Percentiles rank a stretch among this genome's conserved stretches.
Evolutionary conservation across 2,797 vertebrate genomes (phyloP).

Genomic region (Luscinia megarhynchos): DNA sequence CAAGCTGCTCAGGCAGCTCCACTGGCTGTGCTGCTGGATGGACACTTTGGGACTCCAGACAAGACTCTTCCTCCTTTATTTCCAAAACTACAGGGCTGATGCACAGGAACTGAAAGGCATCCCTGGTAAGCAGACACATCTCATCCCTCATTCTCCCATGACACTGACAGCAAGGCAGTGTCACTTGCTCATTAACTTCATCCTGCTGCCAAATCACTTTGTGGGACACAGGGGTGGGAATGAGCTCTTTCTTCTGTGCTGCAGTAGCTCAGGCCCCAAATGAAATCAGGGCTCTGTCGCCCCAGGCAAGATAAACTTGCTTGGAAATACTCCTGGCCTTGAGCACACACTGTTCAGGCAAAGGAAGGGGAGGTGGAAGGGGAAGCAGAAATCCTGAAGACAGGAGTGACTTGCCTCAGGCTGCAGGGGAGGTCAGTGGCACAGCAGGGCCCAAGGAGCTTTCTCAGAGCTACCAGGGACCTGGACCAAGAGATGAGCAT

Average conservation of each 20-base stretch:
- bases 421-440: slow-evolving; percentile 31
- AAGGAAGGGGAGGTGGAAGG: slow-evolving; percentile 8
- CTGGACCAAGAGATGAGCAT: slow-evolving; percentile 7
- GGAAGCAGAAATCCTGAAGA: slow-evolving; percentile 7
- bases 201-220: not conserved
- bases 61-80: not conserved
- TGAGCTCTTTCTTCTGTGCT: not conserved
- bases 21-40: not conserved
- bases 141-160: not conserved
- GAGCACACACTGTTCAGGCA: not conserved
- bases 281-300: slow-evolving; percentile 6
- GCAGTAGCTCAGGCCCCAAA: not conserved
- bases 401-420: slow-evolving; percentile 29
- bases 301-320: not conserved
- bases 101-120: not conserved
- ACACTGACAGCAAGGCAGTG: not conserved
- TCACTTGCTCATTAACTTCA: slow-evolving; percentile 1
- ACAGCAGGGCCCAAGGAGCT: slow-evolving; percentile 40
- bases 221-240: not conserved
- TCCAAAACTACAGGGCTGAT: not conserved
- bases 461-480: not conserved
- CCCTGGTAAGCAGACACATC: not conserved
- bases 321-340: slow-evolving; percentile 33
- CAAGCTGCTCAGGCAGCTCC: not conserved
- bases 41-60: not conserved